Base-by-base conservation (phyloP, 2,797 vertebrate species). In the Chanos chanos region DNA sequence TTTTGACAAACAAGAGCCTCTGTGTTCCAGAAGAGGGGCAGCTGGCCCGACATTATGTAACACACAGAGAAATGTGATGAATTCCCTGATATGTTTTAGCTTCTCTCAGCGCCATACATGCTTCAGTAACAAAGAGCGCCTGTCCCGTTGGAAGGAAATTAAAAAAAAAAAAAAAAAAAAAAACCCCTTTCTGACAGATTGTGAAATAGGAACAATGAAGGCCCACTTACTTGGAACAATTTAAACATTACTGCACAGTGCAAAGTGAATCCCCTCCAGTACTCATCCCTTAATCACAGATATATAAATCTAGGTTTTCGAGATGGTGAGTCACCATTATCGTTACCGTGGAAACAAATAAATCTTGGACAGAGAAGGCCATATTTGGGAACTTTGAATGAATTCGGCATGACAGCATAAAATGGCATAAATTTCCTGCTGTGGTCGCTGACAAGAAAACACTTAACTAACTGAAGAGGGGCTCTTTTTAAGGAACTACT, bases 81-180 rank as follows among this genome's bases (percentile, higher is more conserved):
- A 79, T 82, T 84, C 82, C 75, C 81, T 85, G 85, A 86, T 84
- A 75, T 72, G 78, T 61, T 79, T 76, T 71, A 74, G 80, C 82
- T 79, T 79, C 75, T 54, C 71, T 71, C 43, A 34, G 63, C 53
- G 75, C 66, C 73, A 76, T 64, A 73, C 64, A 63, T 63, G 51
- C 81, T 76, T 27, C 66, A 33, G 57, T 53, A 76, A 86, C 82
- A 83, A 84, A 74, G 77, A 68, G 28, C 54, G 31, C 59, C 78
- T 84, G 81, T 87, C 51, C 50, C 27, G 44, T 25, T 25, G 6
- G 52, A 68, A 50, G 52, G 40, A 73, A 34, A 25, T 73, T 10
- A 41, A 70, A 45, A 61, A 73, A 28, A 73, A 64, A 41, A 22
- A 43, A 43, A 19, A 43, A 19, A 4, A 43, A 21, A 10, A 21